Percentiles rank a stretch among this genome's conserved stretches.
Conservation (phyloP, 2,888 invertebrate species). For the Desoria tigrina region DNA sequence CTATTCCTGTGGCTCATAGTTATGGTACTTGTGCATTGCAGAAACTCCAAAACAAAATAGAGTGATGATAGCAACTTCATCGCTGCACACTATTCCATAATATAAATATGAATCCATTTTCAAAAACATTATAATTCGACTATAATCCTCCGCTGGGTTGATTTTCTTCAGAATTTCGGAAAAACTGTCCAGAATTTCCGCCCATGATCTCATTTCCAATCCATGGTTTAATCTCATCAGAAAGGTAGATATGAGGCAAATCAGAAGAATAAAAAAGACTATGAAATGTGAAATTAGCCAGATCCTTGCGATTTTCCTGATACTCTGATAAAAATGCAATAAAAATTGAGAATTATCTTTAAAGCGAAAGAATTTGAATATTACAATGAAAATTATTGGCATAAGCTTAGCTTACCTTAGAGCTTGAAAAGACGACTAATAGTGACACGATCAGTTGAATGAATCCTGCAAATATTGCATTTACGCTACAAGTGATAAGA, state of each 20-base stretch:
- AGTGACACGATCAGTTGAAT: conserved; percentile 23
- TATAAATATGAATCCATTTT: conserved; percentile 5
- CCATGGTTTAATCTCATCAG: conserved; percentile 17
- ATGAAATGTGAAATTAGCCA: conserved; percentile 32
- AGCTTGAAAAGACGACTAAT: conserved; percentile 10
- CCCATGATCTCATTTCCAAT: conserved; percentile 14
- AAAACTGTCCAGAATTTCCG: conserved; percentile 11
- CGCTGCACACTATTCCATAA: conserved; percentile 22
- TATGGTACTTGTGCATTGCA: conserved; percentile 13
- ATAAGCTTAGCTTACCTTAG: conserved; percentile 22
- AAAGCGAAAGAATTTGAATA: too few relatives aligned
- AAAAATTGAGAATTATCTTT: too few relatives aligned
- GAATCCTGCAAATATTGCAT: conserved; percentile 22
- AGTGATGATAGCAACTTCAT: conserved; percentile 17
- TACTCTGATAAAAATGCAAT: conserved; percentile 16
- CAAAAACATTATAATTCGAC: conserved; percentile 19
- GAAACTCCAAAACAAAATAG: conserved; percentile 7
- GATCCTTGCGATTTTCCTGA: conserved; percentile 15
- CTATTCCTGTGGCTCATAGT: conserved; percentile 18
- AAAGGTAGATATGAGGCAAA: conserved; percentile 29
- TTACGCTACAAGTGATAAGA: conserved; percentile 23
- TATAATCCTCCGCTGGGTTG: conserved; percentile 15
- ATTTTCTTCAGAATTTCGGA: conserved; percentile 9
- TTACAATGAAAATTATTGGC: too few relatives aligned
- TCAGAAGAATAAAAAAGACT: conserved; percentile 23